These are phyloP conservation scores for Oceanodroma tethys DNA, from an alignment of 2,113 vertebrate genomes.

Conservation along the genomic window DNA sequence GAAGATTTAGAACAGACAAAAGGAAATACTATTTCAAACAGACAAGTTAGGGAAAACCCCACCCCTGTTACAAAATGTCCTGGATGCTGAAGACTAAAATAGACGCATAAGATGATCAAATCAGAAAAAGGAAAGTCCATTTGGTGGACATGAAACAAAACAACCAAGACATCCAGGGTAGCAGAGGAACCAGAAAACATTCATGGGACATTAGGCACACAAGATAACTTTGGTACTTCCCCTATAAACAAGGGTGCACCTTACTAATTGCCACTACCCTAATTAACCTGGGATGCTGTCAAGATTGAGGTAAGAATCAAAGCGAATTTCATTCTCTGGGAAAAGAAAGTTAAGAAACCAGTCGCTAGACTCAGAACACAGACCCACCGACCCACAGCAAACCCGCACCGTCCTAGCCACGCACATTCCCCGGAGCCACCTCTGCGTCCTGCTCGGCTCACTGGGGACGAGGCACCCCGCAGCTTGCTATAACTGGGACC, in stretches of 20 bases:
- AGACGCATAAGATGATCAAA: background rate
- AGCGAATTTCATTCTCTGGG: background rate
- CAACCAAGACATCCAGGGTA: background rate
- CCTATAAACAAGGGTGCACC: background rate
- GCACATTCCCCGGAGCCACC: background rate
- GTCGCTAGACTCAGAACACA: background rate
- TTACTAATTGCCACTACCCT: background rate
- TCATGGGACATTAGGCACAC: background rate
- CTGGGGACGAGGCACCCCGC: fast-evolving
- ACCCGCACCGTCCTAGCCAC: fast-evolving
- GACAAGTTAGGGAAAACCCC: background rate
- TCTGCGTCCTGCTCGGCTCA: background rate
- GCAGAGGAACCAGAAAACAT: background rate
- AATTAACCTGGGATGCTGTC: background rate
- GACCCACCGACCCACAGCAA: background rate
- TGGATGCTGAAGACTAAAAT: background rate
- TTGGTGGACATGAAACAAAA: background rate
- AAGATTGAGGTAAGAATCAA: background rate
- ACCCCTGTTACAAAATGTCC: background rate
- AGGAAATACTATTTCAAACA: background rate
- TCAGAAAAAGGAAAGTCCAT: background rate
- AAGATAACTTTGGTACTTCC: background rate
- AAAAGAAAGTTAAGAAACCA: background rate
- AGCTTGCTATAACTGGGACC: background rate
- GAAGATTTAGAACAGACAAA: background rate